Evolutionary conservation across 2,888 invertebrate genomes (phyloP).

Genomic region (Griposia aprilina): DNA sequence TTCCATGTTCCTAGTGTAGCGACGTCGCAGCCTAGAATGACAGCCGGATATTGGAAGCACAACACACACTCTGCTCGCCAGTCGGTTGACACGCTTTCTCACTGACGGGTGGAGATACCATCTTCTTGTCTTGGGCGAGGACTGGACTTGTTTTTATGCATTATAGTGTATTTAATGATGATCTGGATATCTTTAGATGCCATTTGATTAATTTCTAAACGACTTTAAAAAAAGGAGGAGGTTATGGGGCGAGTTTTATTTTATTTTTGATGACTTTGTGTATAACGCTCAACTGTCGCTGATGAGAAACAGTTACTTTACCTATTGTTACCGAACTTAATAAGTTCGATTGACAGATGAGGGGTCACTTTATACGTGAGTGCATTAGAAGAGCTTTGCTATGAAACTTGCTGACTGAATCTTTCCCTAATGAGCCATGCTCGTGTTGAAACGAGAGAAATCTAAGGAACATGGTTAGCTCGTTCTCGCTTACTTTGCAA

Average conservation of each 20-base stretch:
- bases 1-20: conserved; percentile 46
- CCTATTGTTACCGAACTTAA: no score
- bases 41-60: conserved; percentile 66
- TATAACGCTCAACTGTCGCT: not conserved
- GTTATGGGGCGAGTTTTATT: no score
- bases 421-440: not conserved
- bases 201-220: not conserved
- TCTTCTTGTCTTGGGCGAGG: conserved; percentile 46
- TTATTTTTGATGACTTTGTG: not conserved
- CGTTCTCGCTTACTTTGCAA: not conserved
- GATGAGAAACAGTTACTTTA: no score
- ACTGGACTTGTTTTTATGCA: conserved; percentile 25
- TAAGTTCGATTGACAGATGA: no score
- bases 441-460: not conserved
- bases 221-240: no score
- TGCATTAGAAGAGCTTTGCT: not conserved
- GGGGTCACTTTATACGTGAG: no score
- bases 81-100: conserved; percentile 58
- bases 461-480: not conserved
- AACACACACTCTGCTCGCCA: conserved; percentile 62
- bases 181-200: conserved; percentile 9
- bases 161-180: conserved; percentile 3
- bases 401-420: not conserved
- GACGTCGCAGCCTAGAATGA: conserved; percentile 42
- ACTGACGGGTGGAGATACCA: conserved; percentile 49